Conservation (phyloP, 2,888 invertebrate species). For the Drosophila paranaensis region DNA sequence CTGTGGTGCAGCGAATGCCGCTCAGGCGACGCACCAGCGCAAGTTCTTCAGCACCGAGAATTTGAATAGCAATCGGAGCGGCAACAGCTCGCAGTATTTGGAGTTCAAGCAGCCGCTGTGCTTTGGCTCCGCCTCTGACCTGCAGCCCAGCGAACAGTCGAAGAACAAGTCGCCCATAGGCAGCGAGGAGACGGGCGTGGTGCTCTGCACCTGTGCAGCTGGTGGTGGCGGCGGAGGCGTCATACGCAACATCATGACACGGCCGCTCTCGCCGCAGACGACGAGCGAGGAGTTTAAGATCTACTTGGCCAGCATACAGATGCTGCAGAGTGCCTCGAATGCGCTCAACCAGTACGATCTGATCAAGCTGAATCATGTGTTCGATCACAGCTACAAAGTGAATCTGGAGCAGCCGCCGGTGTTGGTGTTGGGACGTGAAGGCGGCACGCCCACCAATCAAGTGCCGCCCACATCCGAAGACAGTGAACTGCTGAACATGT, state of each 20-base stretch:
- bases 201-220: constrained; percentile 83
- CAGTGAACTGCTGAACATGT: constrained; percentile 74
- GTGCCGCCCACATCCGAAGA: constrained; percentile 78
- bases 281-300: constrained; percentile 90
- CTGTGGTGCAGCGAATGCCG: constrained; percentile 59
- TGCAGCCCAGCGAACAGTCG: constrained; percentile 76
- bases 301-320: constrained; percentile 90
- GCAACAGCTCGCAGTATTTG: constrained; percentile 76
- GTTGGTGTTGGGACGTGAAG: constrained; percentile 59
- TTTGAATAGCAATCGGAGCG: constrained; percentile 73
- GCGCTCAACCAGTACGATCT: constrained; percentile 87
- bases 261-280: constrained; percentile 88
- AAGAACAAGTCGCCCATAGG: constrained; percentile 26
- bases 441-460: constrained; percentile 71
- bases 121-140: constrained; percentile 85
- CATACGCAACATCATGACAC: constrained; percentile 87
- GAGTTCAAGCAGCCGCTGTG: constrained; percentile 82
- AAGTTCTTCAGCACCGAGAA: constrained; percentile 85
- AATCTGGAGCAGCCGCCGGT: constrained; percentile 65
- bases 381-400: constrained; percentile 85
- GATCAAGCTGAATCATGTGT: constrained; percentile 87
- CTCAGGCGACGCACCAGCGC: constrained; percentile 78
- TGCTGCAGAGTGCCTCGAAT: constrained; percentile 89
- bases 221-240: constrained; percentile 42
- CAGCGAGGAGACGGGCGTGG: constrained; percentile 34